A percentile compares a stretch with the other conserved stretches of the same genome.
These are phyloP conservation scores for Palythoa heliodiscus DNA, from an alignment of 92 coral and sea anemone species.

Conservation along the genomic window DNA sequence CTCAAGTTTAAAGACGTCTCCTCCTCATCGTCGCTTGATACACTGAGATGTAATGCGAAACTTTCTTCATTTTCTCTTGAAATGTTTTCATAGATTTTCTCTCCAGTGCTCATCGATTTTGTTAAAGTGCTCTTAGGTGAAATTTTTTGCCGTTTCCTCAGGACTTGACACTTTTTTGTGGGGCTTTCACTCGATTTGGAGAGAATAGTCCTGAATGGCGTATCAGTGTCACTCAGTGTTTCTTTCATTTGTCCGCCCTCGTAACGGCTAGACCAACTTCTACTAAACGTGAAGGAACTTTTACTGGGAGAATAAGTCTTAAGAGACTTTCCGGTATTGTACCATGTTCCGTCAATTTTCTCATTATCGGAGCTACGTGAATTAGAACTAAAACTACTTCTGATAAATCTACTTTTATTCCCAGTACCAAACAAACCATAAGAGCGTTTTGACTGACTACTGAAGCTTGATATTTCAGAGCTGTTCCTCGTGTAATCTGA, in stretches of 20 bases:
- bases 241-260: neutral
- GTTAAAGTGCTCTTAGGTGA: neutral
- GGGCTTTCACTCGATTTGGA: neutral
- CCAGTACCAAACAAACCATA: constrained; percentile 23
- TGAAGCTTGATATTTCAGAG: constrained; percentile 11
- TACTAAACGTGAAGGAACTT: neutral
- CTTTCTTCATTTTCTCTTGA: neutral
- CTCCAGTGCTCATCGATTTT: neutral
- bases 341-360: constrained; percentile 10
- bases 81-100: neutral
- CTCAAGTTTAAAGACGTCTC: neutral
- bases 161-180: neutral
- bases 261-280: neutral
- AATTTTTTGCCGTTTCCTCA: neutral
- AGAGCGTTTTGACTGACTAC: neutral
- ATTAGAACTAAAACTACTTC: neutral
- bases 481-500: neutral
- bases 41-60: constrained; percentile 9
- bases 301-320: constrained; percentile 12
- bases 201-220: neutral
- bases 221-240: neutral
- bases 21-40: constrained; percentile 5
- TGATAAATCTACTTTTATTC: neutral
- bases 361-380: neutral
- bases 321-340: neutral